These are phyloP conservation scores for Drosophila bifasciata DNA, from an alignment of 1,140 invertebrate species.

Conservation along the genomic window DNA sequence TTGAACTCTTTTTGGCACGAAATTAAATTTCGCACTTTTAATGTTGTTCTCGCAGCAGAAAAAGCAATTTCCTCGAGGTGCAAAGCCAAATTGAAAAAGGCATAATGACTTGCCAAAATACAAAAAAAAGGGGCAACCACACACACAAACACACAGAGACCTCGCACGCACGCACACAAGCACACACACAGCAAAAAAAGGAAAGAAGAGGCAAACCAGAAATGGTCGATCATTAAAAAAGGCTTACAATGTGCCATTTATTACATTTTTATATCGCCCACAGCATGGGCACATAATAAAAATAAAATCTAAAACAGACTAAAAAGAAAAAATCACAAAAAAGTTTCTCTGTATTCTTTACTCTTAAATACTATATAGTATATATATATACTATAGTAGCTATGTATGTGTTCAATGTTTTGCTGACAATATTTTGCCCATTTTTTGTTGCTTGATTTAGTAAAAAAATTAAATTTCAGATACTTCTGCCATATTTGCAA, in stretches of 20 bases:
- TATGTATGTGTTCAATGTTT: too few relatives aligned
- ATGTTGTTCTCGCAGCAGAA: slow-evolving; percentile 59
- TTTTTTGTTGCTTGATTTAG: too few relatives aligned
- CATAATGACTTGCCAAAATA: too few relatives aligned
- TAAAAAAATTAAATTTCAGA: too few relatives aligned
- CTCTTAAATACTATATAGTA: too few relatives aligned
- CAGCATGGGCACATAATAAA: slow-evolving; percentile 46
- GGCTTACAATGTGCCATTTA: slow-evolving; percentile 72
- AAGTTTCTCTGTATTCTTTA: neutral
- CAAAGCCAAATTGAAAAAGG: slow-evolving; percentile 67
- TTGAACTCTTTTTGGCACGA: slow-evolving; percentile 37
- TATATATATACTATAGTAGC: too few relatives aligned
- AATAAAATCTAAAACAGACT: slow-evolving; percentile 24
- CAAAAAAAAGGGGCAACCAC: neutral
- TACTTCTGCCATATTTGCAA: too few relatives aligned
- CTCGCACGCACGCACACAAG: neutral
- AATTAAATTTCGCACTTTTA: slow-evolving; percentile 78
- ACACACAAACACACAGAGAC: slow-evolving; percentile 1
- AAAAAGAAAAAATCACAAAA: slow-evolving; percentile 28
- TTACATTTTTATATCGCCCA: slow-evolving; percentile 62
- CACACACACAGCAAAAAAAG: too few relatives aligned
- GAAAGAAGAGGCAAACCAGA: slow-evolving; percentile 31
- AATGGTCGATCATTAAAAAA: slow-evolving; percentile 74
- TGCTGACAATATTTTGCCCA: too few relatives aligned
- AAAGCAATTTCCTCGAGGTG: slow-evolving; percentile 76